Conservation (phyloP, 2,113 vertebrate species). For the Megaceryle torquata region DNA sequence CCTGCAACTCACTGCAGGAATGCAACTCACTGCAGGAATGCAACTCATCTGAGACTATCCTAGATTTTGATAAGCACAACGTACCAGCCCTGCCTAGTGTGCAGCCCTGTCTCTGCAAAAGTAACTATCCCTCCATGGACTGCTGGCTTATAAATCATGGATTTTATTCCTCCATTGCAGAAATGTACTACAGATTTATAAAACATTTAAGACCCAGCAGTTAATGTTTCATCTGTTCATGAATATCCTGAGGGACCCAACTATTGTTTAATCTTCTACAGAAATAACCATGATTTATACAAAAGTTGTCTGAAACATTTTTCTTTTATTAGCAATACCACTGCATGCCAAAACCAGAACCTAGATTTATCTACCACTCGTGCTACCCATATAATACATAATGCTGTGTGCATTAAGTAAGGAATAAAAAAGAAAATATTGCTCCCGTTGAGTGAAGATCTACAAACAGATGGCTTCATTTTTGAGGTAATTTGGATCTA, state of each 20-base stretch:
- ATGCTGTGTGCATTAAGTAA: neutral
- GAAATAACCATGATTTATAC: slow-evolving; percentile 72
- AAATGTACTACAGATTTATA: slow-evolving; percentile 30
- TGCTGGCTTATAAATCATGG: slow-evolving; percentile 57
- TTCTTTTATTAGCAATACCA: slow-evolving; percentile 32
- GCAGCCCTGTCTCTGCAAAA: neutral
- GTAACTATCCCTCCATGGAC: neutral
- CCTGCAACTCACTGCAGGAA: neutral
- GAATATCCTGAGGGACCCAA: slow-evolving; percentile 56
- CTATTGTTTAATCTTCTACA: slow-evolving; percentile 72
- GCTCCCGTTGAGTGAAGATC: neutral
- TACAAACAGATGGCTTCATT: neutral
- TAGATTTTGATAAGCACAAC: neutral
- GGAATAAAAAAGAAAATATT: slow-evolving; percentile 24
- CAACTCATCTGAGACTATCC: neutral
- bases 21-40: neutral
- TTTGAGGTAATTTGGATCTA: neutral
- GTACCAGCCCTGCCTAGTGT: neutral
- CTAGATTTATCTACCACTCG: slow-evolving; percentile 54
- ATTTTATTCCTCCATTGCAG: slow-evolving; percentile 29
- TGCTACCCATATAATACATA: slow-evolving; percentile 14
- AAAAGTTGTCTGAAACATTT: slow-evolving; percentile 24
- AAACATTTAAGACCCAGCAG: slow-evolving; percentile 35
- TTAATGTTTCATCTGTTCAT: slow-evolving; percentile 67
- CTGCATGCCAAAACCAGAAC: slow-evolving; percentile 1